phyloP scores from a whole-genome alignment of 2,888 invertebrate species.

The Lepidonotus clava region DNA sequence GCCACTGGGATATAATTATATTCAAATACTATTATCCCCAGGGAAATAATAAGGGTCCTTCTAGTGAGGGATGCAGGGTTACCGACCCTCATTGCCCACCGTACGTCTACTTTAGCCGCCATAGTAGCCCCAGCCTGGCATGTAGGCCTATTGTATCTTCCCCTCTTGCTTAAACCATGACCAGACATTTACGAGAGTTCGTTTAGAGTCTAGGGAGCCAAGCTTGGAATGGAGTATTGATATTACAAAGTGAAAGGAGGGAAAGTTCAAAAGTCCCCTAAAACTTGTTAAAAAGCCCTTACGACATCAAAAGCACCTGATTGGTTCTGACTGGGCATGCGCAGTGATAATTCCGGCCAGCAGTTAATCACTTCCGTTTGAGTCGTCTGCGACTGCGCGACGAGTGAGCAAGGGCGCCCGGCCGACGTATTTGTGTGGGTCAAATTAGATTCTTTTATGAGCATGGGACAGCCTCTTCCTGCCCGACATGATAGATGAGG shows the following conservation, averaged over 20 bases:
- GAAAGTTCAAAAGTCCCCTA: not conserved
- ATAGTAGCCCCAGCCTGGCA: not conserved
- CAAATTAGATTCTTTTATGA: slow-evolving; percentile 8
- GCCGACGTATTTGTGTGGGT: not conserved
- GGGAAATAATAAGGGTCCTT: too few species aligned
- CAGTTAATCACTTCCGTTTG: not conserved
- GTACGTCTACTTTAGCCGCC: too few species aligned
- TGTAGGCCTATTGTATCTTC: not conserved
- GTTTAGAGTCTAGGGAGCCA: too few species aligned
- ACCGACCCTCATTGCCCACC: too few species aligned
- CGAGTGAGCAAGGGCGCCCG: not conserved
- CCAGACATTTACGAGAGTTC: too few species aligned
- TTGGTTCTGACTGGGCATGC: slow-evolving; percentile 11
- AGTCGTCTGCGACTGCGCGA: not conserved
- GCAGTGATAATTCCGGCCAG: not conserved
- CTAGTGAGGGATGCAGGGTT: too few species aligned
- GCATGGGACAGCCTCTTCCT: not conserved
- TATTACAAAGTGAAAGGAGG: not conserved
- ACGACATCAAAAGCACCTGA: not conserved
- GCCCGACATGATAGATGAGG: not conserved
- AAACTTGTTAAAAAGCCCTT: not conserved
- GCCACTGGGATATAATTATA: too few species aligned
- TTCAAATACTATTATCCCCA: too few species aligned
- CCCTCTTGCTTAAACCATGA: not conserved
- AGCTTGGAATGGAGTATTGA: not conserved